phyloP scores from a whole-genome alignment of 2,797 vertebrate genomes.

The Pangasius sanitwongsei region DNA sequence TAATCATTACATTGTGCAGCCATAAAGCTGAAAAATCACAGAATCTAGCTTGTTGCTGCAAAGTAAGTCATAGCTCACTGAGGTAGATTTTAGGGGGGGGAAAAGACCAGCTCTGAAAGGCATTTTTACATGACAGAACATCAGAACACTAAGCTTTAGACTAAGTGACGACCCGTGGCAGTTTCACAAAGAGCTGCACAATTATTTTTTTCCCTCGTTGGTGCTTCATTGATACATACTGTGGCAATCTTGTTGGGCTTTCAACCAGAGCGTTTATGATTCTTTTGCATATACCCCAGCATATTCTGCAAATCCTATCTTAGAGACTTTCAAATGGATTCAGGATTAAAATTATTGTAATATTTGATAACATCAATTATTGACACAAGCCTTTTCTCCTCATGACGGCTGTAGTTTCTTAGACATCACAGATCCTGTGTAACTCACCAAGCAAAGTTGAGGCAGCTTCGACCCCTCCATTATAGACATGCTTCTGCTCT shows the following conservation, averaged over 20 bases:
- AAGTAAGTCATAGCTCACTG: background rate
- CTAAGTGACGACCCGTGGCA: background rate
- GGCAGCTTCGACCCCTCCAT: conserved; percentile 88
- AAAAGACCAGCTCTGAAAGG: background rate
- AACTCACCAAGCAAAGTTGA: conserved; percentile 85
- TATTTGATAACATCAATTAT: background rate
- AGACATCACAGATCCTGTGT: background rate
- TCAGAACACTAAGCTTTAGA: background rate
- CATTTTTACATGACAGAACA: background rate
- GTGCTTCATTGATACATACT: background rate
- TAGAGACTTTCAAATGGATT: background rate
- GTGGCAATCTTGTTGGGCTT: background rate
- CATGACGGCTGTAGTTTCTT: background rate
- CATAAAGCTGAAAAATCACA: background rate
- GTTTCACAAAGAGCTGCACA: background rate
- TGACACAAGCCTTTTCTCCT: background rate
- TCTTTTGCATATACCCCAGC: background rate
- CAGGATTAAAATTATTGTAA: background rate
- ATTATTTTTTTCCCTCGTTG: background rate
- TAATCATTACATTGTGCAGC: background rate
- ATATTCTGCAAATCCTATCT: background rate
- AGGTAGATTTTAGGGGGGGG: background rate
- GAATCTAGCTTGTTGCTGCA: background rate
- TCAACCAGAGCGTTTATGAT: background rate
- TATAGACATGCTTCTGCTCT: conserved; percentile 78